A percentile compares a stretch with the other conserved stretches of the same genome.
Conservation (phyloP, 37 sponge, comb jelly and placozoan genomes). For the Cliona cf. orientalis region DNA sequence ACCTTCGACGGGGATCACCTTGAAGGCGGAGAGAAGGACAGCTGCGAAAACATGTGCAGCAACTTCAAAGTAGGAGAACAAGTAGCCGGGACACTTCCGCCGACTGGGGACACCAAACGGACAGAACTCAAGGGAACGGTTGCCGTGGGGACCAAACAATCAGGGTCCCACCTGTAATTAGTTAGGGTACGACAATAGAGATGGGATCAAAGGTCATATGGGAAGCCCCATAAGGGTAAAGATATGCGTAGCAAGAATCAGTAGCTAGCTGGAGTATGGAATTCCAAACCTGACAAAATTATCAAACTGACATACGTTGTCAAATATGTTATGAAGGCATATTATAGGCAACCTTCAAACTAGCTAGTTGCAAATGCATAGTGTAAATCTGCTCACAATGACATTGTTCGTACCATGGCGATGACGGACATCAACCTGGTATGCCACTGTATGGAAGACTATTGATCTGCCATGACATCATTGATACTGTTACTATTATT, state of each 20-base stretch:
- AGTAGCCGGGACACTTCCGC: slow-evolving; percentile 91
- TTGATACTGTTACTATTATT: too few species aligned
- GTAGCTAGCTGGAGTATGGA: too few species aligned
- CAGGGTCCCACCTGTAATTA: slow-evolving; percentile 90
- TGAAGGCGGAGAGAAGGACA: neutral
- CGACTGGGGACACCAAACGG: slow-evolving; percentile 89
- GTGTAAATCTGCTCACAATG: slow-evolving; percentile 79
- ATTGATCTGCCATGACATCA: slow-evolving; percentile 22
- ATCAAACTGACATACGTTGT: too few species aligned
- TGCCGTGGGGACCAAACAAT: slow-evolving; percentile 40
- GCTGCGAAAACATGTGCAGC: neutral
- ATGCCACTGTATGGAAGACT: slow-evolving; percentile 77
- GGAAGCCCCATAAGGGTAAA: too few species aligned
- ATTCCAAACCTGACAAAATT: too few species aligned
- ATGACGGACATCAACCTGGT: slow-evolving; percentile 41
- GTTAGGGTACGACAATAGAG: too few species aligned
- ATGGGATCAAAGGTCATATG: too few species aligned
- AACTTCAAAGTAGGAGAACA: slow-evolving; percentile 86
- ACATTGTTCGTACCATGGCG: slow-evolving; percentile 74
- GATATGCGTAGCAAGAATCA: neutral
- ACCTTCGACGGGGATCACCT: slow-evolving; percentile 13
- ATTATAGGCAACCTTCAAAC: too few species aligned
- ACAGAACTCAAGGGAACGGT: slow-evolving; percentile 49
- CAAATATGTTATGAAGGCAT: too few species aligned
- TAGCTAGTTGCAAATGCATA: too few species aligned